phyloP scores from a whole-genome alignment of 2,888 invertebrate genomes.

The Kuschelorhynchus macadamiae region DNA sequence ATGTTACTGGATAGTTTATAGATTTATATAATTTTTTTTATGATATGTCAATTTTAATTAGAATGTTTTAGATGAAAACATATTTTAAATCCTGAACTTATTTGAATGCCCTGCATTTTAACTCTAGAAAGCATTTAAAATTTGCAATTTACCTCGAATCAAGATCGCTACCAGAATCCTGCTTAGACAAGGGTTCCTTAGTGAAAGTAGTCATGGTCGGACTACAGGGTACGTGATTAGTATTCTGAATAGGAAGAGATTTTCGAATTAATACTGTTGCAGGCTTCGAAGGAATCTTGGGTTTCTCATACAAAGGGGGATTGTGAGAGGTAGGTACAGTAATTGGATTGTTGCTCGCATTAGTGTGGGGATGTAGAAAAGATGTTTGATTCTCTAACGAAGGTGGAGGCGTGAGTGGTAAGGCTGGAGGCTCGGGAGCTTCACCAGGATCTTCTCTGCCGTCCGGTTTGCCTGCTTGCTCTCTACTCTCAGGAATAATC shows the following conservation, averaged over 20 bases:
- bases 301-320: conserved; percentile 70
- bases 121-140: background rate
- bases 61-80: no score
- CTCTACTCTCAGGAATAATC: conserved; percentile 73
- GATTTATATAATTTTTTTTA: no score
- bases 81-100: no score
- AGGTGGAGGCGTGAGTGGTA: conserved; percentile 80
- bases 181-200: conserved; percentile 70
- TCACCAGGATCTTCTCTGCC: conserved; percentile 89
- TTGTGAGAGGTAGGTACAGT: conserved; percentile 16
- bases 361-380: conserved; percentile 75
- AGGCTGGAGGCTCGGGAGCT: conserved; percentile 75
- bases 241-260: conserved; percentile 33
- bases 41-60: no score
- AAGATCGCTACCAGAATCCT: conserved; percentile 67
- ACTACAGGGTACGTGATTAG: background rate
- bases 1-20: no score
- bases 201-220: conserved; percentile 60
- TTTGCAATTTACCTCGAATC: conserved; percentile 30
- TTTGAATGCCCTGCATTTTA: background rate
- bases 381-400: conserved; percentile 73
- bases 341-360: background rate
- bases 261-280: conserved; percentile 64
- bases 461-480: conserved; percentile 87
- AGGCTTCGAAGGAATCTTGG: conserved; percentile 82